phyloP scores from a whole-genome alignment of 37 sponge, comb jelly and placozoan species.

The Spongilla lacustris region DNA sequence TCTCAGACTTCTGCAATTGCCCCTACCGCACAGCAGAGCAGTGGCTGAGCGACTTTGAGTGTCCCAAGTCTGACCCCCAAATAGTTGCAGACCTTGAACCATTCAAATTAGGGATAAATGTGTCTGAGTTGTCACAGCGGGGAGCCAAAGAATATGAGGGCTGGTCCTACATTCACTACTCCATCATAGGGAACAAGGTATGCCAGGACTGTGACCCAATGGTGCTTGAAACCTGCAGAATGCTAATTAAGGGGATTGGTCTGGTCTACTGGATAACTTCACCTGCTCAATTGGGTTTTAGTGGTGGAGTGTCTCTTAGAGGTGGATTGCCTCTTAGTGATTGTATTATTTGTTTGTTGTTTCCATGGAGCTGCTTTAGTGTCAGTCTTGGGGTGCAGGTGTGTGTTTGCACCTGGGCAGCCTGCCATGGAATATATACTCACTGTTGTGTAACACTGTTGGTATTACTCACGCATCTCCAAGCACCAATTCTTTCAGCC shows the following conservation, averaged over 20 bases:
- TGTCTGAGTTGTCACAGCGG: constrained; percentile 41
- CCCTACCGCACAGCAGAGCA: constrained; percentile 43
- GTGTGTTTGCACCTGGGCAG: background rate
- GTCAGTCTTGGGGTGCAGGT: background rate
- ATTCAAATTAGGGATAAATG: constrained; percentile 55
- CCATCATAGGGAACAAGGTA: constrained; percentile 83
- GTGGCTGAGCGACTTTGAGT: constrained; percentile 72
- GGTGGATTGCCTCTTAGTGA: no score
- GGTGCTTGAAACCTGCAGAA: background rate
- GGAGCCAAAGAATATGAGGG: constrained; percentile 27
- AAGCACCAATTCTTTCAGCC: background rate
- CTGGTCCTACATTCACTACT: constrained; percentile 74
- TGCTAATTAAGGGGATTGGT: constrained; percentile 20
- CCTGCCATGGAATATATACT: background rate
- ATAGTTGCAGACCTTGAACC: constrained; percentile 54
- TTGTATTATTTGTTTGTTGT: background rate
- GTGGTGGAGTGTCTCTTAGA: no score
- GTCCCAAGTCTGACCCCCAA: constrained; percentile 58
- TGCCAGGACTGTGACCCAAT: background rate
- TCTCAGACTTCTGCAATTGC: constrained; percentile 83
- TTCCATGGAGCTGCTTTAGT: background rate
- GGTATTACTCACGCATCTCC: background rate
- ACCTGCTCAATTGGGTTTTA: no score
- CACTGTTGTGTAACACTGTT: background rate
- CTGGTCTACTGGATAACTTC: no score